Evolutionary conservation across 1,140 invertebrate species (phyloP), one percentile per base, ranked within the genome.

Genomic region (Nilaparvata lugens): DNA sequence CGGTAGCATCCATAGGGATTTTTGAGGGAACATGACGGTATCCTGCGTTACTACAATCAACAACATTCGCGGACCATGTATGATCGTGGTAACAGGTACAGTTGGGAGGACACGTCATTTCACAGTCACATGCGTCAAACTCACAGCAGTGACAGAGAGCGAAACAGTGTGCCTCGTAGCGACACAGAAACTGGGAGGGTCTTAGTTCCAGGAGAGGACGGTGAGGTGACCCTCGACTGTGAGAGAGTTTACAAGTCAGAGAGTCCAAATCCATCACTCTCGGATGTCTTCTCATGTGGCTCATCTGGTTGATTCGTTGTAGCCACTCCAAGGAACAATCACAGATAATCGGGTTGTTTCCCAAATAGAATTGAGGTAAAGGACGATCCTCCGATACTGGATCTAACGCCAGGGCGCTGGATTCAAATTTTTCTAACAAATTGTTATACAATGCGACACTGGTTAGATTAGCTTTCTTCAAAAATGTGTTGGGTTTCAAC

Each of bases 281-380:
- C 0, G 77, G 76, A 62, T 75, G 72, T 24, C 72, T 71, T 14
- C 73, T 78, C 75, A 69, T 86, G 74, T 74, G 85, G 70, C 75
- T 73, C 65, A 85, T 76, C 70, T 85, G 82, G 76, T 88, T 89
- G 67, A 89, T 85, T 63, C 85, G 77, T 62, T 87, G 83, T 68
- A 93, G 75, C 88, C 88, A 92, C 74, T 91, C 88, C 87, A 91
- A 89, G 58, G 81, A 83, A 74, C 89, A 91, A 70, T 91, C 86
- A 73, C 89, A 91, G 65, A 85, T 77, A 71, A 91, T 87, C 14
- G 88, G 87, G 75, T 92, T 92, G 64, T 83, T 81, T 40, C 86
- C 87, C 68, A 91, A 83, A 73, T 86, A 88, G 74, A 91, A 89
- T 72, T 85, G 81, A 7, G 87, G 84, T 66, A 87, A 72, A 62